Percentiles rank a stretch among this genome's conserved stretches.
These are phyloP conservation scores for Heterodera schachtii DNA, from an alignment of 1,140 invertebrate species.

Conservation along the genomic window DNA sequence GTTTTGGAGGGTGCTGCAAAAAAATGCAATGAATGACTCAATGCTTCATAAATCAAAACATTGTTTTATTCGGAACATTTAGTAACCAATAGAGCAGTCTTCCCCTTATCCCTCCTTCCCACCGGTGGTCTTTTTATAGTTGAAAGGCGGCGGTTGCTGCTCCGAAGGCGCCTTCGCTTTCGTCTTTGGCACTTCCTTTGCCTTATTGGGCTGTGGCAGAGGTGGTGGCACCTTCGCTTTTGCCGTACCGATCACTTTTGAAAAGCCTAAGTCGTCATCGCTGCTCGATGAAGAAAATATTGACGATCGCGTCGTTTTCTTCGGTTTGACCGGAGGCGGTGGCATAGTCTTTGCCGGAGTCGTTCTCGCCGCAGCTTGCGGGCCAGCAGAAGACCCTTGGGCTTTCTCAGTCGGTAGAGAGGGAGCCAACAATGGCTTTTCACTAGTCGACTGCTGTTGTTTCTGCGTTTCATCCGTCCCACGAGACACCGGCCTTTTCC, in stretches of 20 bases:
- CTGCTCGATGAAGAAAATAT: slow-evolving; percentile 11
- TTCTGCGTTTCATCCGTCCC: not conserved
- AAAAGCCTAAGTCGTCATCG: slow-evolving; percentile 10
- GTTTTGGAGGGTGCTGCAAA: slow-evolving; percentile 12
- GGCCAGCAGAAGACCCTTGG: not conserved
- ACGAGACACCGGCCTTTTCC: too few relatives aligned
- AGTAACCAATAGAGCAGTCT: too few relatives aligned
- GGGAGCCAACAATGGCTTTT: not conserved
- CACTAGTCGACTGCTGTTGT: not conserved
- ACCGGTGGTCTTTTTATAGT: slow-evolving; percentile 3
- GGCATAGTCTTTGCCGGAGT: not conserved
- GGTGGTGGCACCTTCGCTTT: too few relatives aligned
- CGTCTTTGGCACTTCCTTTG: not conserved
- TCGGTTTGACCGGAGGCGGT: slow-evolving; percentile 11
- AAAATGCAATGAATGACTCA: not conserved
- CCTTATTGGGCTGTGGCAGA: not conserved
- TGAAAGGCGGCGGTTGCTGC: slow-evolving; percentile 1
- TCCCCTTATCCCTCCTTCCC: not conserved
- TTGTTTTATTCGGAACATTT: too few relatives aligned
- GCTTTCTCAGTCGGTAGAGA: not conserved
- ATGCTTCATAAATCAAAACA: not conserved
- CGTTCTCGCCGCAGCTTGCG: not conserved
- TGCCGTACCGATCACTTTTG: not conserved
- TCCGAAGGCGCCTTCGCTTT: not conserved
- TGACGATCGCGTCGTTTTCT: slow-evolving; percentile 1